Evolutionary conservation across 2,888 invertebrate genomes (phyloP), one percentile per base, ranked within the genome.

Genomic region (Acanthacorydalis orientalis): DNA sequence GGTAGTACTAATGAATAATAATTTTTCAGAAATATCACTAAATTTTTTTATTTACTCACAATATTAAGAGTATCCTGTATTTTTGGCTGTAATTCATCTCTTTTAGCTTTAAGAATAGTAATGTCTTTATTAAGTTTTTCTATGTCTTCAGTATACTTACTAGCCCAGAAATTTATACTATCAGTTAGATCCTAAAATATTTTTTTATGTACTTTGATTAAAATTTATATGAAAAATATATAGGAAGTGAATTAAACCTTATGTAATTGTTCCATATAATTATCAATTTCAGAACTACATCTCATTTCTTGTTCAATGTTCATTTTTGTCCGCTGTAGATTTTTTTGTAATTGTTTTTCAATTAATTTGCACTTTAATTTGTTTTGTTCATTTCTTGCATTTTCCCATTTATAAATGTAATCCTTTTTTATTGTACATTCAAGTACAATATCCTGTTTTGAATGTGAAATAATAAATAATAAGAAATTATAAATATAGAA

Each of bases 321-420:
- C 8, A 52, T 50, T 16, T 58, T 57, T 48, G 54, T 57, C 35
- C 59, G 57, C 35, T 55, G 53, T 39, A 67, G 57, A 37, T 51
- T 54, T 34, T 57, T 52, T 34, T 51, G 46, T 46, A 62, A 57
- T 46, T 57, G 50, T 39, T 61, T 51, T 51, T 64, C 60, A 49
- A 58, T 57, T 49, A 53, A 53, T 33, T 55, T 51, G 37, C 59
- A 57, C 31, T 53, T 52, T 7, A 61, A 53, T 33, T 56, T 48
- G 48, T 57, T 60, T 56, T 67, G 65, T 55, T 68, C 66, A 33
- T 57, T 56, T 52, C 63, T 61, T 31, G 68, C 58, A 46, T 60
- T 56, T 53, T 67, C 61, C 66, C 65, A 67, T 6, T 54, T 52
- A 41, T 54, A 49, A 7, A 62, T 45, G 45, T 60, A 63, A 4